Base-by-base conservation (phyloP, 2,888 invertebrate genomes). In the Stenotaenia linearis region DNA sequence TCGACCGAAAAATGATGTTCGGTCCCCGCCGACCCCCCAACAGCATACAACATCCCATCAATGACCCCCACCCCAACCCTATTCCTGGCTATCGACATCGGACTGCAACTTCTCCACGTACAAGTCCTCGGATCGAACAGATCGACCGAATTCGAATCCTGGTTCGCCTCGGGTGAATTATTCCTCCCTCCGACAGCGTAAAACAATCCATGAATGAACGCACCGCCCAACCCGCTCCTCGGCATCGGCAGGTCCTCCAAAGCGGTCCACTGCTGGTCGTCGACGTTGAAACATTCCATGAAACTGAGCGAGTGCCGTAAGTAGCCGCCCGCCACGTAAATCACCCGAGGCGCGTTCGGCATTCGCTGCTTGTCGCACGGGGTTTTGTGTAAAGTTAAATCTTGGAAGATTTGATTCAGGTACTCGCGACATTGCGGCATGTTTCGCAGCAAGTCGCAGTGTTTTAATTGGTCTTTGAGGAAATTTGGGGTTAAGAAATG, bases 101-200 rank as follows among this genome's bases (percentile, higher is more conserved):
- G 84, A 90, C 91, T 86, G 74, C 95, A 94, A 0, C 94, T 92
- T 32, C 93, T 88, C 97, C 97, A 97, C 82, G 91, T 90, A 85
- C 96, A 95, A 28, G 90, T 90, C 32, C 92, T 89, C 0, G 96
- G 95, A 88, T 96, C 95, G 86, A 95, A 97, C 82, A 90, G 89
- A 86, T 95, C 95, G 40, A 96, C 93, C 80, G 86, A 84, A 83
- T 85, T 85, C 10, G 87, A 87, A 83, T 88, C 88, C 82, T 86
- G 85, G 79, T 93, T 94, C 15, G 93, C 95, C 30, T 86, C 86
- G 9, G 94, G 94, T 30, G 94, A 92, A 85, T 96, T 96, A 86
- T 96, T 96, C 82, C 97, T 89, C 0, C 97, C 97, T 15, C 97
- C 97, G 15, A 97, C 94, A 7, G 94, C 95, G 88, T 96, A 97